These are phyloP conservation scores for Pseudomyrmex dendroicus DNA, from an alignment of 1,140 invertebrate genomes.

Conservation along the genomic window DNA sequence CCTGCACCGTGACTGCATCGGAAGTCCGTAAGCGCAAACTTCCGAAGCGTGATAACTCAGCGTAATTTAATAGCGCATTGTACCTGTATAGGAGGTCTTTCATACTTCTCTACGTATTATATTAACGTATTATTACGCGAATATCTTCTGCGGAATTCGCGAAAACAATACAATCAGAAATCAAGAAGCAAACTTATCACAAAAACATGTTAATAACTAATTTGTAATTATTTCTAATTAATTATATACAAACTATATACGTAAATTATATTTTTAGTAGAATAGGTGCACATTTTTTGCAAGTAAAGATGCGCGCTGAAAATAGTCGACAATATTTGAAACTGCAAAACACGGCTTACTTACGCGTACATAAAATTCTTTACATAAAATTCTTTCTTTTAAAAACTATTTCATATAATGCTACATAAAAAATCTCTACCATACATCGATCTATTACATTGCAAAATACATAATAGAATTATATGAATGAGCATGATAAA, in stretches of 20 bases:
- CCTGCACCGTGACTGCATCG: constrained; percentile 6
- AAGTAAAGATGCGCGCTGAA: too few species aligned
- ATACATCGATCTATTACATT: neutral
- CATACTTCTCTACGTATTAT: neutral
- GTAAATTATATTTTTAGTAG: neutral
- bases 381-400: too few species aligned
- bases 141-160: neutral
- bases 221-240: neutral
- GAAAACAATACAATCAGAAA: neutral
- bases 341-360: too few species aligned
- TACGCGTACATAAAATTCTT: too few species aligned
- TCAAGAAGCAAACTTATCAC: neutral
- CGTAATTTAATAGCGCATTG: constrained; percentile 56
- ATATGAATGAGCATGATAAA: neutral
- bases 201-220: neutral
- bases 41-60: constrained; percentile 67
- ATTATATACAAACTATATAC: neutral
- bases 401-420: too few species aligned
- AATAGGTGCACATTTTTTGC: too few species aligned
- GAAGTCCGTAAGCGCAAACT: constrained; percentile 55
- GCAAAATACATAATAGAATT: neutral
- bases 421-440: too few species aligned
- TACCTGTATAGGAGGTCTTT: constrained; percentile 10
- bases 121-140: neutral
- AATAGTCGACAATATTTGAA: too few species aligned